phyloP scores from a whole-genome alignment of 2,113 vertebrate species.

The Prunella fulvescens region DNA sequence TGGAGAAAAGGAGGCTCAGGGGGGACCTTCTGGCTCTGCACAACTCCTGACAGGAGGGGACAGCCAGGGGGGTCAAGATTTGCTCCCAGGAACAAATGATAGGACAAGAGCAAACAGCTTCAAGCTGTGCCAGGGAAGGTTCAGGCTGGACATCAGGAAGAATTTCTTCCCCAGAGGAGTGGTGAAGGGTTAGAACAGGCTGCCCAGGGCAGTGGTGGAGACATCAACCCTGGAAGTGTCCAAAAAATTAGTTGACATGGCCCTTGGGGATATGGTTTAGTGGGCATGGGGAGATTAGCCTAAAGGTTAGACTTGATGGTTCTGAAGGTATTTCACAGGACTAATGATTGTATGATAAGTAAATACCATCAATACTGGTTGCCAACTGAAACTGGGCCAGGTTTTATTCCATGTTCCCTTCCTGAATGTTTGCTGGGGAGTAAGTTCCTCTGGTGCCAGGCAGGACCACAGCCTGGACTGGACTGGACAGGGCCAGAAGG shows the following conservation, averaged over 20 bases:
- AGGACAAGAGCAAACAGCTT: not conserved
- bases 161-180: not conserved
- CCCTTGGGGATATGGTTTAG: not conserved
- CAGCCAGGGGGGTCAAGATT: not conserved
- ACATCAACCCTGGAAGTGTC: not conserved
- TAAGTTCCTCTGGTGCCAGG: not conserved
- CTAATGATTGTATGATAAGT: not conserved
- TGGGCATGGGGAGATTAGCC: not conserved
- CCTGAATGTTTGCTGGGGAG: slow-evolving; percentile 72
- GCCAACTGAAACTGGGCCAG: not conserved
- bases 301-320: not conserved
- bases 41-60: not conserved
- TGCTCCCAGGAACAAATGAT: not conserved
- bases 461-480: not conserved
- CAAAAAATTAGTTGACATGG: not conserved
- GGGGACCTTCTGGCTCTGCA: not conserved
- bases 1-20: not conserved
- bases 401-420: not conserved
- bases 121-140: not conserved
- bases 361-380: not conserved
- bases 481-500: not conserved
- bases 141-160: not conserved
- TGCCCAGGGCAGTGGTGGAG: not conserved
- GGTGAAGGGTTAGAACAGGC: not conserved
- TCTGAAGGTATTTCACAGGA: not conserved